Evolutionary conservation across 2,797 vertebrate species (phyloP).

Genomic region (Gouania willdenowi): DNA sequence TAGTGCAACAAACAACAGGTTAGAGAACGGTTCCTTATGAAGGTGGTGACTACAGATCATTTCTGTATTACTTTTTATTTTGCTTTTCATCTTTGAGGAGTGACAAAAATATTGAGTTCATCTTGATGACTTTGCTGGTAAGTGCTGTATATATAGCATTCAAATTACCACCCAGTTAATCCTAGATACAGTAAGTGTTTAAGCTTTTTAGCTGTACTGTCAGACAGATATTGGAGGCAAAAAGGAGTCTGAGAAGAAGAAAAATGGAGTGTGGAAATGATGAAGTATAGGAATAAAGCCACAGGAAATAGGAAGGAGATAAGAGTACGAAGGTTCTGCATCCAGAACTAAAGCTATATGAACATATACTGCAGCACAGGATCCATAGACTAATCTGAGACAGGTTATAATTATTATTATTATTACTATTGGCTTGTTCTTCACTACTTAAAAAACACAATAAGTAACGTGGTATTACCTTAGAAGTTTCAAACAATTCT

Average conservation of each 20-base stretch:
- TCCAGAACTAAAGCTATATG: constrained; percentile 30
- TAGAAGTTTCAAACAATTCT: no score
- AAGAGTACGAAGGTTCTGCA: constrained; percentile 26
- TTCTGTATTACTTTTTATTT: no score
- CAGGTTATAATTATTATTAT: no score
- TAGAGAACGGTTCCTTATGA: no score
- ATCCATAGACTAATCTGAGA: constrained; percentile 19
- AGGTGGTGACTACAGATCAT: no score
- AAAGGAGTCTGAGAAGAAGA: background rate
- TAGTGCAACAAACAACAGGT: no score
- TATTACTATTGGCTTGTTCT: no score
- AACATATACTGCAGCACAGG: constrained; percentile 30
- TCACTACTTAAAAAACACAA: no score
- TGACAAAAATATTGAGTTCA: no score
- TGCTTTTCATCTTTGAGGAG: no score
- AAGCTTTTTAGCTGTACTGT: constrained; percentile 52
- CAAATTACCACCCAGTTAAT: constrained; percentile 55
- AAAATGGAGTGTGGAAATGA: constrained; percentile 12
- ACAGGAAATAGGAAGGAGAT: constrained; percentile 22
- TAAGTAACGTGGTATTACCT: no score
- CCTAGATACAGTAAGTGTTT: constrained; percentile 58
- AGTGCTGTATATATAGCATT: constrained; percentile 35
- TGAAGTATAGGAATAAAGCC: constrained; percentile 29
- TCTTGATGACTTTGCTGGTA: constrained; percentile 39
- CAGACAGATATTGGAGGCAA: constrained; percentile 16